Evolutionary conservation across 2,797 vertebrate species (phyloP).

Genomic region (Gallinago solitaria): DNA sequence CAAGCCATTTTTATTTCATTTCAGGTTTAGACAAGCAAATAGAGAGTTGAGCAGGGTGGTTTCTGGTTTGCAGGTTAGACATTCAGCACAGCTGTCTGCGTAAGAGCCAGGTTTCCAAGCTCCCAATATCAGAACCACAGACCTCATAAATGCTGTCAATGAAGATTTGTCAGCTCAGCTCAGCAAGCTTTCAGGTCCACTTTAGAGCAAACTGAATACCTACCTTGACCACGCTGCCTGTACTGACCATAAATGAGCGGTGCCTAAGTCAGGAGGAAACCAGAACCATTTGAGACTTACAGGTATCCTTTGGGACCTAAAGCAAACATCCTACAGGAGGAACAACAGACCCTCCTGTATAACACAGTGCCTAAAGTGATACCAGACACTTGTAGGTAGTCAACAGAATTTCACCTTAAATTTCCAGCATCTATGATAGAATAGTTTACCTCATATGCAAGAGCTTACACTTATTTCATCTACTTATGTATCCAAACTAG

Average conservation of each 20-base stretch:
- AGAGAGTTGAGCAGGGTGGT: not conserved
- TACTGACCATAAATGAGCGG: not conserved
- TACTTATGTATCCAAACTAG: not conserved
- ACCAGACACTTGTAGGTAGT: not conserved
- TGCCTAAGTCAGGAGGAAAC: not conserved
- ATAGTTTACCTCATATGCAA: not conserved
- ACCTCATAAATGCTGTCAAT: not conserved
- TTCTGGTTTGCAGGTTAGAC: fast-evolving
- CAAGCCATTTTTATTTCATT: not conserved
- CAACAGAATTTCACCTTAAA: not conserved
- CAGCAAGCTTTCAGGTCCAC: not conserved
- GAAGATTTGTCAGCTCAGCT: not conserved
- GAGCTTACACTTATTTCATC: not conserved
- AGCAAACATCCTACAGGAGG: not conserved
- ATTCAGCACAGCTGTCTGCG: not conserved
- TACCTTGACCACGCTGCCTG: not conserved
- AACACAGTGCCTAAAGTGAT: not conserved
- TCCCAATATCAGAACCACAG: not conserved
- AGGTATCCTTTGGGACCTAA: not conserved
- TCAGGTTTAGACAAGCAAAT: not conserved
- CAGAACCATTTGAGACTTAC: not conserved
- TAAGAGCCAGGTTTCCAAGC: not conserved
- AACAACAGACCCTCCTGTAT: not conserved
- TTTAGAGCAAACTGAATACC: not conserved
- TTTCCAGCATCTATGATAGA: not conserved